Conservation (phyloP, 2,888 invertebrate species). For the Poecilobothrus nobilitatus region DNA sequence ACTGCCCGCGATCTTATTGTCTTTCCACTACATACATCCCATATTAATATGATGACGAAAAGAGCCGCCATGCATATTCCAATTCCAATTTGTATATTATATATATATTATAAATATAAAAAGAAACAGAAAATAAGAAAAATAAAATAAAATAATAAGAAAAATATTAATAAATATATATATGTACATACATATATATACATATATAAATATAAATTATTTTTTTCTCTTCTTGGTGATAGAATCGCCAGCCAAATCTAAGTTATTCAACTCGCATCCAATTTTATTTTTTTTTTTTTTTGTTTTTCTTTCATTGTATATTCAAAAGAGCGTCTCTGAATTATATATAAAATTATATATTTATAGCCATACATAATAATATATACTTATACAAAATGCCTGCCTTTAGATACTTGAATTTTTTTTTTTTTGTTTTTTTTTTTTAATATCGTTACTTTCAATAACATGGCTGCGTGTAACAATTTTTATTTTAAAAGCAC, state of each 20-base stretch:
- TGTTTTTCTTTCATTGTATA: neutral
- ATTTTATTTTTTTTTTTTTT: neutral
- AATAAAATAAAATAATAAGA: too few species aligned
- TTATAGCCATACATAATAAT: too few species aligned
- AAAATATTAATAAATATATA: conserved; percentile 12
- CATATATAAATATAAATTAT: too few species aligned
- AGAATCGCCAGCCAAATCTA: neutral
- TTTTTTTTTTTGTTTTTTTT: neutral
- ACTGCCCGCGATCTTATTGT: conserved; percentile 14
- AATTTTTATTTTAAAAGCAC: too few species aligned
- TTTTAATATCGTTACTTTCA: too few species aligned
- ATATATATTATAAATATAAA: conserved; percentile 16
- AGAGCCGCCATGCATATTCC: conserved; percentile 9
- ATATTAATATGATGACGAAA: neutral
- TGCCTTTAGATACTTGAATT: neutral
- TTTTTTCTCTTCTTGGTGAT: neutral
- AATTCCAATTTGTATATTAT: neutral
- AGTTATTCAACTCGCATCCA: neutral
- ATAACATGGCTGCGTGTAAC: too few species aligned
- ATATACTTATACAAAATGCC: neutral
- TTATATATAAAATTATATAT: neutral
- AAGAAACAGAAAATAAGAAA: conserved; percentile 13
- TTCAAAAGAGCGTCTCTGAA: neutral
- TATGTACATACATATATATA: conserved; percentile 11
- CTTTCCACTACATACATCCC: conserved; percentile 10